Percentiles rank a stretch among this genome's conserved stretches.
phyloP scores from a whole-genome alignment of 1,140 invertebrate species.

The Mylabris phalerata region DNA sequence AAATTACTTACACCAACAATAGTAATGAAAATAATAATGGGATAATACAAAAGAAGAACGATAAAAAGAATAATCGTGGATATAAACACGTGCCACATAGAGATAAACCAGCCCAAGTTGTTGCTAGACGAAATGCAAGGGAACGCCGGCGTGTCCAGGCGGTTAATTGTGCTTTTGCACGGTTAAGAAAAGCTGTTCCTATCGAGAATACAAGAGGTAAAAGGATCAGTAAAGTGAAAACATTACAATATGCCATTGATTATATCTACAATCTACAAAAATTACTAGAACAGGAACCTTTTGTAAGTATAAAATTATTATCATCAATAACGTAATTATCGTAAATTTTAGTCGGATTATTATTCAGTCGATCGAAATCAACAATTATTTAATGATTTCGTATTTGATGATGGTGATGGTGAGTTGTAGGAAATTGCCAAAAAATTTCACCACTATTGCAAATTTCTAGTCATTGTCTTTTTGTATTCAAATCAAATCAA shows the following conservation, averaged over 20 bases:
- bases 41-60: not conserved
- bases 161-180: conserved; percentile 49
- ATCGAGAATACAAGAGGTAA: conserved; percentile 42
- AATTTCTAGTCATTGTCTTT: too few species aligned
- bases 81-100: conserved; percentile 35
- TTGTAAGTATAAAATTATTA: too few species aligned
- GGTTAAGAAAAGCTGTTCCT: conserved; percentile 46
- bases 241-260: conserved; percentile 43
- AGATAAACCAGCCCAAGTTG: conserved; percentile 45
- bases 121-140: conserved; percentile 51
- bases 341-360: too few species aligned
- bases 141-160: conserved; percentile 51
- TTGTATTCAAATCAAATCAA: too few species aligned
- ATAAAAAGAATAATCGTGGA: conserved; percentile 16
- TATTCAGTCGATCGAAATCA: too few species aligned
- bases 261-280: conserved; percentile 43
- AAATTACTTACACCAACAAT: not conserved
- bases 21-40: not conserved
- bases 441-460: too few species aligned
- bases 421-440: too few species aligned
- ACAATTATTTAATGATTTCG: too few species aligned
- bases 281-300: conserved; percentile 24
- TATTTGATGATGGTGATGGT: too few species aligned
- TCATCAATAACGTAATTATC: too few species aligned
- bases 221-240: conserved; percentile 45